Base-by-base conservation (phyloP, 2,888 invertebrate species). In the Drosophila paranaensis region DNA sequence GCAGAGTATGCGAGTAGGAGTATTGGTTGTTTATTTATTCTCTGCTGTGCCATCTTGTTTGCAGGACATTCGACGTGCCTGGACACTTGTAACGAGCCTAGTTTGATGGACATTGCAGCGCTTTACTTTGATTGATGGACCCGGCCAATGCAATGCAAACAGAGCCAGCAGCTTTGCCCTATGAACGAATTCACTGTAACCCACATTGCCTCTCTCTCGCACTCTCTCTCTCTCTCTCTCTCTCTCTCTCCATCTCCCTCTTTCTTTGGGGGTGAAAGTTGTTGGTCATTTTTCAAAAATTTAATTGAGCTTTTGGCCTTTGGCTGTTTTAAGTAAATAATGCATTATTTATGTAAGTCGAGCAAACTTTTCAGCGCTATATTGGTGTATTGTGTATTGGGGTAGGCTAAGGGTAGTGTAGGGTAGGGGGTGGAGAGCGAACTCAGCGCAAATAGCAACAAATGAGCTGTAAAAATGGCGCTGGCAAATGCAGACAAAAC, bases 391-490 rank as follows among this genome's bases (percentile, higher is more conserved):
- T 43, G 48, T 20, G 45, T 5, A 20, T 11, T 40, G 16, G 48
- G 27, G 4, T 39, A 13, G 46, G 33, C 30, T 33, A 8, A 6
- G 30, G 46, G 2, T 20, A 11, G 45, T 0, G 40, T 11, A 11
- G 11, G 30, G 30, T 8, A n/a, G 25, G 13, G 51, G 20, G 13
- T 16, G 16, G 13, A 37, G 53, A 9, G n/a, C 14, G 33, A 20
- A 0, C 40, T 40, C 35, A 20, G 76, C 55, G 63, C 64, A 74
- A 82, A 82, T 72, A 71, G 77, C 79, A 82, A 79, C 82, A 86
- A 84, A 86, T 86, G 83, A 83, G 83, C 82, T 79, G 86, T 80
- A 82, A 86, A 85, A 84, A 74, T 77, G 54, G 60, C 71, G 56
- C 70, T 54, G 40, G 57, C 54, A 50, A 63, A 62, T 61, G 66